Conservation (phyloP, 2,797 vertebrate species). For the Pristis pectinata region DNA sequence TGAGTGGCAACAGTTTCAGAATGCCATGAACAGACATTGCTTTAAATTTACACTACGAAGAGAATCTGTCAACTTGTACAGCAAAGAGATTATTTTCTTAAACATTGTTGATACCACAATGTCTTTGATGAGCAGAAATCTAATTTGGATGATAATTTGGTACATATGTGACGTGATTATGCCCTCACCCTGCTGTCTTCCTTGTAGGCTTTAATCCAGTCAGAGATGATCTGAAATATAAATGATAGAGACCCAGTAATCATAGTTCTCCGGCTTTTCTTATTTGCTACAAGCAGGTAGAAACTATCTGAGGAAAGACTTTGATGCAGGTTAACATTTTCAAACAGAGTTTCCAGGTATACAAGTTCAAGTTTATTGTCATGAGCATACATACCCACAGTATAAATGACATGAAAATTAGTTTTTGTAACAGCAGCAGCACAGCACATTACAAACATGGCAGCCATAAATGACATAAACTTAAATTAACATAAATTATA, state of each 20-base stretch:
- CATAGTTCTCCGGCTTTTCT: background rate
- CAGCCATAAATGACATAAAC: too few relatives aligned
- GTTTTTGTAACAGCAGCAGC: too few relatives aligned
- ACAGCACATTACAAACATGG: too few relatives aligned
- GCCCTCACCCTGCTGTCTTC: background rate
- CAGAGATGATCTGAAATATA: background rate
- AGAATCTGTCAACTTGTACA: background rate
- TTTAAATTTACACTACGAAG: background rate
- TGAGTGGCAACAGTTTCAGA: background rate
- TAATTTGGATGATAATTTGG: background rate
- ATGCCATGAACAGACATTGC: background rate
- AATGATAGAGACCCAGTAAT: background rate
- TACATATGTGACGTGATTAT: background rate
- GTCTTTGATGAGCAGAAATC: background rate
- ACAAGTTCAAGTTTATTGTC: too few relatives aligned
- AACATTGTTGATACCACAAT: background rate
- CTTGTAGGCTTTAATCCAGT: background rate
- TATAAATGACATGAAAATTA: too few relatives aligned
- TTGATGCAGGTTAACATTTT: background rate
- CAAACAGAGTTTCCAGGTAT: background rate
- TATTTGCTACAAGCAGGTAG: background rate
- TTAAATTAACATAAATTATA: too few relatives aligned
- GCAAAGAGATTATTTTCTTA: background rate
- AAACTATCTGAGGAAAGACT: background rate
- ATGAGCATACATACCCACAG: too few relatives aligned